Base-by-base conservation (phyloP, 2,888 invertebrate genomes). In the Cataglyphis altisquamis region DNA sequence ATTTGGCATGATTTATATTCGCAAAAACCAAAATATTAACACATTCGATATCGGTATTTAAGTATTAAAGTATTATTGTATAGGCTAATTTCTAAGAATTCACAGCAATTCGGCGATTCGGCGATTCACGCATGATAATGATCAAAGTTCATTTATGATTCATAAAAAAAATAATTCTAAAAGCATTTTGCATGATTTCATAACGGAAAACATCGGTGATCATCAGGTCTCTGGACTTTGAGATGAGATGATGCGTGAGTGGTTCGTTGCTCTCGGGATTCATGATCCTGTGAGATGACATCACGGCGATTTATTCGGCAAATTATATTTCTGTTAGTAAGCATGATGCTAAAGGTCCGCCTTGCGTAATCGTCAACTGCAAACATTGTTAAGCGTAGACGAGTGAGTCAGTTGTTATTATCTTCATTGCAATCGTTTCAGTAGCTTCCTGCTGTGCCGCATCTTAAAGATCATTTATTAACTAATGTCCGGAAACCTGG, bases 341-440 rank as follows among this genome's bases (percentile, higher is more conserved):
- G 32, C 70, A 36, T 68, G 70, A 80, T 62, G 78, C n/a, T 70
- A 70, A 80, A 80, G 70, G 60, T 80, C 36, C 70, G 78, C 41
- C 36, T 80, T 45, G 60, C 60, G 36, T 70, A 80, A 80, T 70
- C 41, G 32, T 21, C 25, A 12, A 5, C 36, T n/a, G 25, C 32
- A 21, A 12, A 32, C 60, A 80, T 45, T 62, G 60, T 70, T 62
- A 12, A 78, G 68, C 60, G 9, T 68, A 39, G 67, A 78, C 21
- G 57, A 68, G 45, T 68, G 78, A 80, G 78, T 80, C 78, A 60
- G 21, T 36, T 68, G 57, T 80, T 80, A 60, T 80, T 36, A 21
- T 80, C 45, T 10, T 21, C 18, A 68, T 45, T 80, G 60, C 12
- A 48, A 45, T 29, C 39, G 12, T 70, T 80, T 60, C 36, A 60